Base-by-base conservation (phyloP, 2,113 vertebrate genomes). In the Colinus virginianus region DNA sequence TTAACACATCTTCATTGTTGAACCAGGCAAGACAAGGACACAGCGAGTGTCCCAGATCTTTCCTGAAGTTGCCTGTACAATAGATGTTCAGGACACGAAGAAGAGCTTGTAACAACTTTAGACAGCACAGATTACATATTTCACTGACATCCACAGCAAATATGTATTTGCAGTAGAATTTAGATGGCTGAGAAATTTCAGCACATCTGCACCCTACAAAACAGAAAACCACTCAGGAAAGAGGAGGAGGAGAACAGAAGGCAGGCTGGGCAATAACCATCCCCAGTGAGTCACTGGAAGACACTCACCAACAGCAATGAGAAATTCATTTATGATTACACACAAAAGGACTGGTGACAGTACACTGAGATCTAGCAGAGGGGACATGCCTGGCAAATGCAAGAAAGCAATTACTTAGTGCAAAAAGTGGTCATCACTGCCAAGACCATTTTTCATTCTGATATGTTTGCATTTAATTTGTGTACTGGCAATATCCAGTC, bases 241-340 rank as follows among this genome's bases (percentile, higher is more conserved):
- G 90, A 95, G 78, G 59, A 90, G 89, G 89, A 95, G 68, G 64
- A 84, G 42, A 95, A 67, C 94, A 96, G 91, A 91, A 96, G 78
- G 94, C 82, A 91, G 82, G 87, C 90, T 70, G 76, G 91, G 87
- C 94, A 95, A 79, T 77, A 95, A 90, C 36, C 14, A 74, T 89
- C 48, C 55, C 71, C 84, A 80, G 25, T 96, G 94, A 96, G 84
- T 96, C 93, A 96, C 84, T 53, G 36, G 45, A 82, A 94, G 78
- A 70, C 8, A 1, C 51, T 79, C 76, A 69, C 16, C 34, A 78
- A 51, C 68, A 84, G 91, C 59, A 93, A 74, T 74, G 63, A 95
- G 82, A 75, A 89, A 95, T 85, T 85, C 45, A 28, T 49, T 91
- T 68, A 59, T 62, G 82, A 91, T 78, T 90, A 38, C 0, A 0